These are phyloP conservation scores for Colinus virginianus DNA, from an alignment of 2,113 vertebrate species.

Conservation along the genomic window DNA sequence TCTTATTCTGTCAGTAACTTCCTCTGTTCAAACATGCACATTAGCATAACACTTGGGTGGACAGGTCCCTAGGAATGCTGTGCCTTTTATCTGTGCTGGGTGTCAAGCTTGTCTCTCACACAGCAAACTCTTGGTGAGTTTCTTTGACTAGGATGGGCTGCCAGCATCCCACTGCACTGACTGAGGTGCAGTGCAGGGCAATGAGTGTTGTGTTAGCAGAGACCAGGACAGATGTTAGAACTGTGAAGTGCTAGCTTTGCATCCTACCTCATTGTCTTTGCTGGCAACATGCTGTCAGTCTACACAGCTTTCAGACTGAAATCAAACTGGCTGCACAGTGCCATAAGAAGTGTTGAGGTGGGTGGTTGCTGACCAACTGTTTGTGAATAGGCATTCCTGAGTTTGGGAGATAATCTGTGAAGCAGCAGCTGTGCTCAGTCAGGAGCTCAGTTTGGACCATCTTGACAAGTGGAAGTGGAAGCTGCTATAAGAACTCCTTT, in stretches of 20 bases:
- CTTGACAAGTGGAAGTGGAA: not conserved
- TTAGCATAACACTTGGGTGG: not conserved
- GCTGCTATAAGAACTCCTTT: not conserved
- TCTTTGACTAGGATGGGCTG: not conserved
- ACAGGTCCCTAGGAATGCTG: not conserved
- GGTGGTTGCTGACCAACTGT: not conserved
- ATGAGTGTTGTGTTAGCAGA: not conserved
- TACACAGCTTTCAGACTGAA: not conserved
- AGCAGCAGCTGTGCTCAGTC: not conserved
- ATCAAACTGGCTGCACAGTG: not conserved
- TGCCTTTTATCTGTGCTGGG: not conserved
- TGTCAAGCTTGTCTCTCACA: not conserved
- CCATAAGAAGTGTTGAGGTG: not conserved
- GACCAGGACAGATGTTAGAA: not conserved
- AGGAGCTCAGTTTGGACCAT: not conserved
- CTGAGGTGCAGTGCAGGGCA: not conserved
- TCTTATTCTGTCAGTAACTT: not conserved
- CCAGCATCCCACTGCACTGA: not conserved
- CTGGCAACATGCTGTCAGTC: accelerated
- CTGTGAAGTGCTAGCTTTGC: not conserved
- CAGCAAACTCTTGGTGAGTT: not conserved
- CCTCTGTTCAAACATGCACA: not conserved
- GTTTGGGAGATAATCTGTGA: not conserved
- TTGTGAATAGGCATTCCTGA: not conserved
- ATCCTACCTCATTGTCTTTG: not conserved